Conservation (phyloP, 2,113 vertebrate genomes). For the Percina caprodes region DNA sequence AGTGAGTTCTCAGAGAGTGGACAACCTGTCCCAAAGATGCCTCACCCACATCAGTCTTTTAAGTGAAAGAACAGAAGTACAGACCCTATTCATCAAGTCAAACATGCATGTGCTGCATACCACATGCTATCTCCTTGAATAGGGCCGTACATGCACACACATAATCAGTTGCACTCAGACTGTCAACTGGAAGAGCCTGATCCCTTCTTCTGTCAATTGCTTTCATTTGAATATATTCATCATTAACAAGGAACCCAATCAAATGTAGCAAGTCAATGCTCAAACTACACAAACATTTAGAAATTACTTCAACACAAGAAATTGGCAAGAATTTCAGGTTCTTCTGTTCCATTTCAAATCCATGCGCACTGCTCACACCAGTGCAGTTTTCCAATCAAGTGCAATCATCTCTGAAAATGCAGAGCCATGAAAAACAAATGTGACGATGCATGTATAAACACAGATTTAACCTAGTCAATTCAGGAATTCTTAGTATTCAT, state of each 20-base stretch:
- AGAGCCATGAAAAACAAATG: conserved; percentile 6
- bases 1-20: conserved; percentile 17
- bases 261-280: neutral
- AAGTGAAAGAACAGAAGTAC: conserved; percentile 19
- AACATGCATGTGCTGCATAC: conserved; percentile 66
- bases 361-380: conserved; percentile 34
- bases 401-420: neutral
- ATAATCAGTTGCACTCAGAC: neutral
- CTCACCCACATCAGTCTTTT: conserved; percentile 36
- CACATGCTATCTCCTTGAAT: conserved; percentile 50
- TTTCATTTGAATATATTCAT: neutral
- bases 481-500: conserved; percentile 19
- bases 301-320: neutral
- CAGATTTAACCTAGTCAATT: conserved; percentile 12
- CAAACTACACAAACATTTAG: neutral
- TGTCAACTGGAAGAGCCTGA: conserved; percentile 35
- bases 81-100: conserved; percentile 32
- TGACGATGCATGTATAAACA: neutral
- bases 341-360: conserved; percentile 21
- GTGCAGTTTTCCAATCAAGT: conserved; percentile 7
- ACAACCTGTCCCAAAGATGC: conserved; percentile 43
- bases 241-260: neutral
- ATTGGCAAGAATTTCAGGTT: conserved; percentile 13
- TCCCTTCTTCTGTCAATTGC: neutral
- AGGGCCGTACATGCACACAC: conserved; percentile 61